These are phyloP conservation scores for Melanotaenia parkinsoni DNA, from an alignment of 2,797 vertebrate species.

Conservation along the genomic window DNA sequence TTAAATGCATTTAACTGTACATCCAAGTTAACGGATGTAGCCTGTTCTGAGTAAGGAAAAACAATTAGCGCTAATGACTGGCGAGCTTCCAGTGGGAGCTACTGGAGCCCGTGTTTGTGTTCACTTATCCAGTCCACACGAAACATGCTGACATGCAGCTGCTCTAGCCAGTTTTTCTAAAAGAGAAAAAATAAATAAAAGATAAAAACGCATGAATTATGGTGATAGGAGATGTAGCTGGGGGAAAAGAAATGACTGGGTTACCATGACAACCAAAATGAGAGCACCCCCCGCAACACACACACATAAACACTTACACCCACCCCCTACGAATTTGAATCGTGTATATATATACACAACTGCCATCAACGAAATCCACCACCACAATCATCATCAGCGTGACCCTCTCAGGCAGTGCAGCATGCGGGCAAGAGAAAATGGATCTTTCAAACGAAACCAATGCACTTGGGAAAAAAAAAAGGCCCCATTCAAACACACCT, in stretches of 20 bases:
- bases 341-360: slow-evolving; percentile 43
- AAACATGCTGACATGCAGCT: slow-evolving; percentile 8
- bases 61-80: not conserved
- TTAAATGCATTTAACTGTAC: slow-evolving; percentile 1
- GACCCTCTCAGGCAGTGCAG: slow-evolving; percentile 41
- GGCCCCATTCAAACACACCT: slow-evolving; percentile 23
- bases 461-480: not conserved
- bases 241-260: slow-evolving; percentile 61
- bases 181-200: slow-evolving; percentile 49
- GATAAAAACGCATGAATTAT: slow-evolving; percentile 62
- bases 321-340: slow-evolving; percentile 58
- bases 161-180: slow-evolving; percentile 19
- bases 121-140: not conserved
- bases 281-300: slow-evolving; percentile 43
- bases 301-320: slow-evolving; percentile 4
- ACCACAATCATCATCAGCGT: slow-evolving; percentile 23
- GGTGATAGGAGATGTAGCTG: slow-evolving; percentile 60
- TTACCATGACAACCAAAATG: slow-evolving; percentile 77
- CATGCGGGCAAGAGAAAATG: slow-evolving; percentile 35
- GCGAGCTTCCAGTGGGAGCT: not conserved
- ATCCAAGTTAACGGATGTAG: not conserved
- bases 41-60: not conserved
- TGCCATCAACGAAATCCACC: slow-evolving; percentile 50
- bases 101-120: not conserved
- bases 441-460: not conserved